Percentiles rank a stretch among this genome's conserved stretches.
phyloP scores from a whole-genome alignment of 2,888 invertebrate species.

The Suillia variegata region DNA sequence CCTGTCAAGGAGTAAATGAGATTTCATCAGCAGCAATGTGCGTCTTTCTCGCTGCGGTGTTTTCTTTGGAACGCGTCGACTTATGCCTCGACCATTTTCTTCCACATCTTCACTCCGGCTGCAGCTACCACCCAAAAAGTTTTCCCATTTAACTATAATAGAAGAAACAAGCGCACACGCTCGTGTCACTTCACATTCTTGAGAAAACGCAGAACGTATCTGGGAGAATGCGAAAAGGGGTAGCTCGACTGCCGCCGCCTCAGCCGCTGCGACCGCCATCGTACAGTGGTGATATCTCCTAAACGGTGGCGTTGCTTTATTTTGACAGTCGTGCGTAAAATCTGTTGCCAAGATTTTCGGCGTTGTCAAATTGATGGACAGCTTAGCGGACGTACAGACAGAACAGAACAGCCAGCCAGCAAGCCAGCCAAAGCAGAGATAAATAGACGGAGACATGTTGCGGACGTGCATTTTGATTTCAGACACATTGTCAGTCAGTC shows the following conservation, averaged over 20 bases:
- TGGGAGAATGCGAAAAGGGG: constrained; percentile 4
- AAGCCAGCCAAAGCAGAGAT: too few relatives aligned
- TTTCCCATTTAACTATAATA: constrained; percentile 47
- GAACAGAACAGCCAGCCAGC: not conserved
- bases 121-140: constrained; percentile 45
- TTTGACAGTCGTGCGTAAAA: constrained; percentile 47
- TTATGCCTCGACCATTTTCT: not conserved
- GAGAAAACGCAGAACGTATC: not conserved
- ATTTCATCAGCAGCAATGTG: constrained; percentile 46
- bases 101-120: too few relatives aligned
- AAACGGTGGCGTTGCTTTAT: constrained; percentile 26
- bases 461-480: constrained; percentile 3
- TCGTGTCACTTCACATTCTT: not conserved
- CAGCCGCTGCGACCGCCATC: too few relatives aligned
- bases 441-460: not conserved
- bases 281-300: not conserved
- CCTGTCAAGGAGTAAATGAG: constrained; percentile 54
- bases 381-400: not conserved
- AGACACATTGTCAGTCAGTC: constrained; percentile 5
- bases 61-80: constrained; percentile 47
- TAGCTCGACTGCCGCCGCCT: constrained; percentile 2
- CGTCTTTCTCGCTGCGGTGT: constrained; percentile 29
- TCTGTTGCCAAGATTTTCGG: constrained; percentile 41
- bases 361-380: constrained; percentile 24
- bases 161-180: not conserved